Conservation (phyloP, 2,797 vertebrate genomes). For the Enoplosus armatus region DNA sequence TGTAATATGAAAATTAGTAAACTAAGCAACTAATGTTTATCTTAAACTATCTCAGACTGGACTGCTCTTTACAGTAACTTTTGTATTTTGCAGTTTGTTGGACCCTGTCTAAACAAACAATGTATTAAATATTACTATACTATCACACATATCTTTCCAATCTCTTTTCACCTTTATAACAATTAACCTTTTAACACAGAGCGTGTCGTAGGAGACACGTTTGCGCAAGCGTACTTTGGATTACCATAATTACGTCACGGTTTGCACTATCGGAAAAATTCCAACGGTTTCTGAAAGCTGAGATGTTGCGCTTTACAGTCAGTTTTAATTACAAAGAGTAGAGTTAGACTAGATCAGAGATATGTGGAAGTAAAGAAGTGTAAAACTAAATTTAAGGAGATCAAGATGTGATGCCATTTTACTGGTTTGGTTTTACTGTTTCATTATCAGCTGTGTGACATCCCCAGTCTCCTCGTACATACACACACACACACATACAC, state of each 20-base stretch:
- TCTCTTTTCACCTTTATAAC: neutral
- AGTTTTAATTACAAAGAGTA: no score
- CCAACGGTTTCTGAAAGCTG: no score
- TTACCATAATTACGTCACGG: no score
- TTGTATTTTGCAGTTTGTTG: neutral
- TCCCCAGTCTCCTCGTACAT: neutral
- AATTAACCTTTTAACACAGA: no score
- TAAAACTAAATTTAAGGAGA: slow-evolving; percentile 14
- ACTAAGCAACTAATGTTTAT: neutral
- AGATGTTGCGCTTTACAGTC: no score
- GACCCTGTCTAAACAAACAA: neutral
- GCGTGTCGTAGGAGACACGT: no score
- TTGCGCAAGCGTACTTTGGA: no score
- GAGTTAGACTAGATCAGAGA: neutral
- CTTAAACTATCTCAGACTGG: neutral
- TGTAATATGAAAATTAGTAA: neutral
- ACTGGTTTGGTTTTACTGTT: slow-evolving; percentile 20
- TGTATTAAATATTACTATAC: neutral
- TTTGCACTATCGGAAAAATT: no score
- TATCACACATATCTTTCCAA: neutral
- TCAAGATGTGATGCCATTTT: slow-evolving; percentile 5
- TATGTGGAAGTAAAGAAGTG: slow-evolving; percentile 2
- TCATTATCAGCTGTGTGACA: slow-evolving; percentile 38
- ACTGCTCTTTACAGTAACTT: neutral
- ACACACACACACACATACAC: slow-evolving; percentile 24